Evolutionary conservation across 2,888 invertebrate genomes (phyloP).

Genomic region (Ormia ochracea): DNA sequence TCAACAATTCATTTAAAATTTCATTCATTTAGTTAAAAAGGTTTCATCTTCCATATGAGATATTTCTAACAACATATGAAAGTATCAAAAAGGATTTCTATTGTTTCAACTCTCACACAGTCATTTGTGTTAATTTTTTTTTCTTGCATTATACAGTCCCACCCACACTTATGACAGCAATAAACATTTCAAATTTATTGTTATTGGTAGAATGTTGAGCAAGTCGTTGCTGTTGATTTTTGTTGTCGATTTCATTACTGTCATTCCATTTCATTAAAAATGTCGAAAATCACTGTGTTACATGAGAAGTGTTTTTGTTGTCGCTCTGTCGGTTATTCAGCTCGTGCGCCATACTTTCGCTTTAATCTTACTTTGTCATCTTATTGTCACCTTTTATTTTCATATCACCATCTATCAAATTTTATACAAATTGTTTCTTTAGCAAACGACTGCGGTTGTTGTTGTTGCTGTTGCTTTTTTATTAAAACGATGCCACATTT

Average conservation of each 20-base stretch:
- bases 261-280: constrained; percentile 74
- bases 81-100: constrained; percentile 59
- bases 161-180: constrained; percentile 65
- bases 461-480: not conserved
- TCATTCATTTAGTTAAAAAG: constrained; percentile 46
- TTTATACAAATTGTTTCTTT: constrained; percentile 48
- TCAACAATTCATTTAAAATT: constrained; percentile 50
- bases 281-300: constrained; percentile 62
- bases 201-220: constrained; percentile 37
- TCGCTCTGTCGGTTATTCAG: not conserved
- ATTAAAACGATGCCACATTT: constrained; percentile 40
- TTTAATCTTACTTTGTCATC: constrained; percentile 43
- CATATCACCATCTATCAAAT: constrained; percentile 22
- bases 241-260: constrained; percentile 58
- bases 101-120: constrained; percentile 37
- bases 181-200: constrained; percentile 71
- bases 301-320: not conserved
- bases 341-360: not conserved
- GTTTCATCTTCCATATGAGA: constrained; percentile 16
- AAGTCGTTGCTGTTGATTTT: constrained; percentile 20
- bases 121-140: not conserved
- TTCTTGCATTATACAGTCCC: not conserved
- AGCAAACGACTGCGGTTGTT: not conserved
- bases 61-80: constrained; percentile 39
- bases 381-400: constrained; percentile 55